These are phyloP conservation scores for Bombus superbus DNA, from an alignment of 1,140 invertebrate species.

Conservation along the genomic window DNA sequence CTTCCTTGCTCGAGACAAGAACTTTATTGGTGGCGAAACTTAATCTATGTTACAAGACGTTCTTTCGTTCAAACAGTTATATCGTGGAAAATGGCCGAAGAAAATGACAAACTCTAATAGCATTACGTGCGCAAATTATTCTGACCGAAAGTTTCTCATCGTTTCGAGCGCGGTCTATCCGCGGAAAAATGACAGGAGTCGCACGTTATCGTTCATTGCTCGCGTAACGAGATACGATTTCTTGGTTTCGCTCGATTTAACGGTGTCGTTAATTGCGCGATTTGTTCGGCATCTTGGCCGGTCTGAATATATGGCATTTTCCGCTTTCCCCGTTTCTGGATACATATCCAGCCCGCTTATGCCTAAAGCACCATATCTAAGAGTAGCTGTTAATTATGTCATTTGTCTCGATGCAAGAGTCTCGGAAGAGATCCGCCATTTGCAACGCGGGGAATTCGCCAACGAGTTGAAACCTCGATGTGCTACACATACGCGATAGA, in stretches of 20 bases:
- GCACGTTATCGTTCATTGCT: conserved; percentile 5
- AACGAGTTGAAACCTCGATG: not conserved
- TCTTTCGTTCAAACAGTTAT: too few relatives aligned
- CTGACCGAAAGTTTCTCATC: not conserved
- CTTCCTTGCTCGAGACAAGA: too few relatives aligned
- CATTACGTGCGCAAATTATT: not conserved
- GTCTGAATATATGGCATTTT: not conserved
- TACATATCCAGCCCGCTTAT: not conserved
- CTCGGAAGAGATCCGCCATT: not conserved
- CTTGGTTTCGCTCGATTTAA: conserved; percentile 21
- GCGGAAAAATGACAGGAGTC: not conserved
- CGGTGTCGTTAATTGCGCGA: conserved; percentile 53
- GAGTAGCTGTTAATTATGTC: conserved; percentile 34
- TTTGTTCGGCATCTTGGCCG: conserved; percentile 54
- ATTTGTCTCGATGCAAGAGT: not conserved
- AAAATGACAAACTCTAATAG: too few relatives aligned
- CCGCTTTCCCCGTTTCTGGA: not conserved
- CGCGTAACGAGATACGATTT: not conserved
- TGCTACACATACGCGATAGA: not conserved
- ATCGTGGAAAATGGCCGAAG: too few relatives aligned
- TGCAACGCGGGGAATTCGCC: not conserved
- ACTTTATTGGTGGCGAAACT: not conserved
- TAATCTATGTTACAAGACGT: not conserved
- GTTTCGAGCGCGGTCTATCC: not conserved
- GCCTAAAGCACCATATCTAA: conserved; percentile 1